Percentiles rank a stretch among this genome's conserved stretches.
These are phyloP conservation scores for Pyrrhia umbra DNA, from an alignment of 2,888 invertebrate species.

Conservation along the genomic window DNA sequence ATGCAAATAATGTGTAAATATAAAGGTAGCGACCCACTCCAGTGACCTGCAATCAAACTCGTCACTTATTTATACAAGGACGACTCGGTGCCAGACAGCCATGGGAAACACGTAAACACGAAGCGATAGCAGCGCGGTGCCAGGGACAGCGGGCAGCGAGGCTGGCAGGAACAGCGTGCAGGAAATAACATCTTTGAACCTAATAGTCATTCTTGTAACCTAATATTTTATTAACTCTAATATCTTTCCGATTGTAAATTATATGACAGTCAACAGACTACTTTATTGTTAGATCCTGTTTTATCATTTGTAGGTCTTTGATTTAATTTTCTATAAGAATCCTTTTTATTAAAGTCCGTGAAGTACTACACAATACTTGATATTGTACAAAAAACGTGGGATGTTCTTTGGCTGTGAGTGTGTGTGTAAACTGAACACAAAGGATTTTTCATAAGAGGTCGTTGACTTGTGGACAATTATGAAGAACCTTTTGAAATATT, in stretches of 20 bases:
- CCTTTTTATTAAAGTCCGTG: background rate
- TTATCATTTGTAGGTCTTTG: background rate
- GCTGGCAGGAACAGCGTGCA: background rate
- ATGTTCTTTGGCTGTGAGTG: background rate
- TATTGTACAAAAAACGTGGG: background rate
- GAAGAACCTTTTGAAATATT: background rate
- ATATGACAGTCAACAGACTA: background rate
- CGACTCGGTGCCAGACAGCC: constrained; percentile 32
- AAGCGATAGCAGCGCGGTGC: background rate
- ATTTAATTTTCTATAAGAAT: background rate
- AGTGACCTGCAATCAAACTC: constrained; percentile 44
- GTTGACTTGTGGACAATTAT: background rate
- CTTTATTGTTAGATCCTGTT: background rate
- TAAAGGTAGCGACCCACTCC: constrained; percentile 31
- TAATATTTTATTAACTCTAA: no score
- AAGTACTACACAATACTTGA: background rate
- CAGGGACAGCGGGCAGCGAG: constrained; percentile 1
- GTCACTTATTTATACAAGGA: constrained; percentile 46
- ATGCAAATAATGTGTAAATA: constrained; percentile 44
- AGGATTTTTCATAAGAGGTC: background rate
- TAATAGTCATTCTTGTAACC: no score
- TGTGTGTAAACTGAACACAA: background rate
- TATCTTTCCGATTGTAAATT: background rate
- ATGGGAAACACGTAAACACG: constrained; percentile 49
- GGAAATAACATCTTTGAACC: background rate